Conservation (phyloP, 35 echinoderm and acorn worm species). For the Apostichopus parvimensis region DNA sequence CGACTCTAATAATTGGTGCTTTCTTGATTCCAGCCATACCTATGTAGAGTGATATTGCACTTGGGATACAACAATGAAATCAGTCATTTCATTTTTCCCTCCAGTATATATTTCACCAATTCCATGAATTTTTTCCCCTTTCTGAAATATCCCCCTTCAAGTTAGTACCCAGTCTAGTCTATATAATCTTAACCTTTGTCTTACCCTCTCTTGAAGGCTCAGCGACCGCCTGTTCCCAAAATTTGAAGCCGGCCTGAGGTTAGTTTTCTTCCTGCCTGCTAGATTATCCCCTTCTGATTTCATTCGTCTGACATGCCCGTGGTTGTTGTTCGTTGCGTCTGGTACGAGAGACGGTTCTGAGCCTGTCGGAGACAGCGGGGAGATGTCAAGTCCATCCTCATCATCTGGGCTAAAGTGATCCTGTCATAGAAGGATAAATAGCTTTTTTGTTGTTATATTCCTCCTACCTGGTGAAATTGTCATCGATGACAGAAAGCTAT, state of each 20-base stretch:
- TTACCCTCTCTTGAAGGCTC: slow-evolving; percentile 51
- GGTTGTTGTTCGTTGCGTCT: slow-evolving; percentile 21
- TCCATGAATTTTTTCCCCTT: no score
- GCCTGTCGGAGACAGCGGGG: slow-evolving; percentile 43
- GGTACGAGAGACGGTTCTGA: slow-evolving; percentile 31
- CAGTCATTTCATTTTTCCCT: no score
- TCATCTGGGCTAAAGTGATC: slow-evolving; percentile 33
- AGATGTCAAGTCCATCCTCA: slow-evolving; percentile 12
- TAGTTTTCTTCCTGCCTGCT: slow-evolving; percentile 1
- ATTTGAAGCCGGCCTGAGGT: not conserved
- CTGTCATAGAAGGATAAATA: not conserved
- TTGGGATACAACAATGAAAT: no score
- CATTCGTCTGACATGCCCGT: slow-evolving; percentile 49
- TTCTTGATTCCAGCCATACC: no score
- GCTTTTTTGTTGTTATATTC: no score
- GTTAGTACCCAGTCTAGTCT: no score
- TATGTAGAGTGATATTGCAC: no score
- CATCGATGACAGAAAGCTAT: no score
- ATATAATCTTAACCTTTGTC: not conserved
- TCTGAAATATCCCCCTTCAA: not conserved
- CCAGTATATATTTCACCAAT: no score
- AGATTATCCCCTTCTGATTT: slow-evolving; percentile 44
- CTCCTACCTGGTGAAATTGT: no score
- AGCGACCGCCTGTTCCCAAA: slow-evolving; percentile 23
- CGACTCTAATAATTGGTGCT: no score